A percentile compares a stretch with the other conserved stretches of the same genome.
Conservation (phyloP, 1,140 invertebrate species). For the Calephelis virginiensis region DNA sequence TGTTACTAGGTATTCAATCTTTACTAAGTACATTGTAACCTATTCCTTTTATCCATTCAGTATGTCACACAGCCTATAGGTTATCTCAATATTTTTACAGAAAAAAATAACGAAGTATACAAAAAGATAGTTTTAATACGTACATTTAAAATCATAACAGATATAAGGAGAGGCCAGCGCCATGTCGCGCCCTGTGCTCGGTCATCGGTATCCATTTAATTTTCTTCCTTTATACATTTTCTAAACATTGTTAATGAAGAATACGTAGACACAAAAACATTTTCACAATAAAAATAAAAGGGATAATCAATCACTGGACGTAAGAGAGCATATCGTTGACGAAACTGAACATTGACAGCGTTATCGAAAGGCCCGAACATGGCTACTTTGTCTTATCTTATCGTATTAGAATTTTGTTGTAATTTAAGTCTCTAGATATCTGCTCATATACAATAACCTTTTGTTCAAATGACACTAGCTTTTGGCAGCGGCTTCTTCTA, state of each 20-base stretch:
- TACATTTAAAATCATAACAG: constrained; percentile 62
- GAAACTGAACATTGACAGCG: constrained; percentile 52
- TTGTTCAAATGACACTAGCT: background rate
- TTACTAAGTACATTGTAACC: no score
- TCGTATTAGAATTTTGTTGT: constrained; percentile 49
- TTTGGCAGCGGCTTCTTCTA: no score
- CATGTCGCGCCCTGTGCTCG: constrained; percentile 44
- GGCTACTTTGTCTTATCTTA: constrained; percentile 72
- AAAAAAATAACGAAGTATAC: no score
- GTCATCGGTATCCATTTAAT: constrained; percentile 59
- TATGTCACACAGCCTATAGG: no score
- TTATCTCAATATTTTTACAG: no score
- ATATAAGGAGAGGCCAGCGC: constrained; percentile 65
- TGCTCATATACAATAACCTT: constrained; percentile 10
- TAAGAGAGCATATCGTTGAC: constrained; percentile 64
- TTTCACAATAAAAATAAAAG: constrained; percentile 25
- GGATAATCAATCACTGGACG: constrained; percentile 19
- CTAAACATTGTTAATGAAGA: constrained; percentile 13
- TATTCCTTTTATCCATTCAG: no score
- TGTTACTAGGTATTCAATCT: no score
- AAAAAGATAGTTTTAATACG: constrained; percentile 32
- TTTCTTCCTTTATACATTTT: constrained; percentile 38
- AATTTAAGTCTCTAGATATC: constrained; percentile 30
- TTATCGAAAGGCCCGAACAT: constrained; percentile 59
- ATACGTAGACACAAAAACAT: constrained; percentile 11